Conservation (phyloP, 1,140 invertebrate genomes). For the Linepithema humile region DNA sequence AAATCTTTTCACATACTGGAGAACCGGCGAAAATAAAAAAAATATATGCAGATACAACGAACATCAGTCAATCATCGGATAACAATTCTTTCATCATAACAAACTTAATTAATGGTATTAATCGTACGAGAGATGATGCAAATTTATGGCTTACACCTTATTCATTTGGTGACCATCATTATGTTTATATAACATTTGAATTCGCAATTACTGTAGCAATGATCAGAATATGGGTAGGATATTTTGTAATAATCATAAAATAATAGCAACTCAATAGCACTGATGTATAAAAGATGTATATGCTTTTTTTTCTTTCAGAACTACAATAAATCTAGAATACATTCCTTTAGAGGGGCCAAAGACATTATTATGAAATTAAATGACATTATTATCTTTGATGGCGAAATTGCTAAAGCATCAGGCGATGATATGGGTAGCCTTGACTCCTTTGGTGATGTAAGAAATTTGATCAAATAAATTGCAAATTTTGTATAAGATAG, state of each 20-base stretch:
- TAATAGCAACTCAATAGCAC: conserved; percentile 21
- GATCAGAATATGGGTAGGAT: conserved; percentile 91
- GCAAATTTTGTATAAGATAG: neutral
- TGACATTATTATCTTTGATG: conserved; percentile 88
- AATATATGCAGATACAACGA: conserved; percentile 29
- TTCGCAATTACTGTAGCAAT: conserved; percentile 87
- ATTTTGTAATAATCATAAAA: conserved; percentile 34
- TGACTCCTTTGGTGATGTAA: conserved; percentile 92
- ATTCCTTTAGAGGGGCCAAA: conserved; percentile 90
- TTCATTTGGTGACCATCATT: conserved; percentile 85
- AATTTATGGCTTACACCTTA: conserved; percentile 91
- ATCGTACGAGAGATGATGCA: conserved; percentile 90
- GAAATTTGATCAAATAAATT: conserved; percentile 73
- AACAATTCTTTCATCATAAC: conserved; percentile 86
- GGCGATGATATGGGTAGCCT: conserved; percentile 89
- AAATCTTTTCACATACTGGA: conserved; percentile 89
- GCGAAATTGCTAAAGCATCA: conserved; percentile 92
- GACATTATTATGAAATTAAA: conserved; percentile 90
- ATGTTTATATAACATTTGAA: conserved; percentile 86
- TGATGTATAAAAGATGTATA: neutral
- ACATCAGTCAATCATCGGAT: conserved; percentile 77
- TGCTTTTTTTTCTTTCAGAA: conserved; percentile 86
- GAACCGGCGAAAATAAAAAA: conserved; percentile 85
- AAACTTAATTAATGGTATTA: conserved; percentile 89
- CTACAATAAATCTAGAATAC: conserved; percentile 94